A percentile compares a stretch with the other conserved stretches of the same genome.
Conservation (phyloP, 2,797 vertebrate genomes). For the Denticeps clupeoides region DNA sequence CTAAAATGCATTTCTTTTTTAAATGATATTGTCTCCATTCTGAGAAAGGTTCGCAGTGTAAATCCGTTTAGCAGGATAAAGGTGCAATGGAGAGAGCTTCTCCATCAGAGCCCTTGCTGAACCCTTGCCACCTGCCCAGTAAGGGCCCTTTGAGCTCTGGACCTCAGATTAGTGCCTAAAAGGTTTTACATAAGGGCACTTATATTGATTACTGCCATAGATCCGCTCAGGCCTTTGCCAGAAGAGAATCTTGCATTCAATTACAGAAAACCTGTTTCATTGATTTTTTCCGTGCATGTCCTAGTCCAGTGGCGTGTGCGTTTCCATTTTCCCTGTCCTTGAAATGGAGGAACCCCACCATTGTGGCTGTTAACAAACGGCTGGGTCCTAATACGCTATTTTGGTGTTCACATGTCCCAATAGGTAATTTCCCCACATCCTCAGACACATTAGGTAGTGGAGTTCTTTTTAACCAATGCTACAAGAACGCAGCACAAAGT, state of each 20-base stretch:
- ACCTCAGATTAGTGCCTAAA: conserved; percentile 27
- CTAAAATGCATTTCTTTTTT: conserved; percentile 1
- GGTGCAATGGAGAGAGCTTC: background rate
- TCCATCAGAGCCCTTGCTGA: background rate
- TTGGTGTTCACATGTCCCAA: conserved; percentile 8
- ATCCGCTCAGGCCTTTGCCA: conserved; percentile 10
- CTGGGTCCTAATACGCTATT: conserved; percentile 9
- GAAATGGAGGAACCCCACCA: conserved; percentile 14
- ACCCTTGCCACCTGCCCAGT: background rate
- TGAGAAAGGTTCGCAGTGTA: background rate
- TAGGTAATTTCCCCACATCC: background rate
- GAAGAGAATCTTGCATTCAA: conserved; percentile 27
- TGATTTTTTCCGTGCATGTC: conserved; percentile 25
- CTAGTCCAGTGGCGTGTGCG: conserved; percentile 5
- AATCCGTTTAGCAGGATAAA: conserved; percentile 25
- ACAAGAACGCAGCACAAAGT: too few species aligned
- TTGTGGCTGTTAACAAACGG: conserved; percentile 18
- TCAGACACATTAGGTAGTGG: too few species aligned
- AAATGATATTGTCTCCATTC: conserved; percentile 8
- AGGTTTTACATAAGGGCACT: conserved; percentile 33
- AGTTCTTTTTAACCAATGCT: too few species aligned
- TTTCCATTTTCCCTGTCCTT: conserved; percentile 14
- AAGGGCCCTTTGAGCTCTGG: background rate
- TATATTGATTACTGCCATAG: conserved; percentile 26
- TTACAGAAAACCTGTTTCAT: conserved; percentile 30